Percentiles rank a stretch among this genome's conserved stretches.
Evolutionary conservation across 2,113 vertebrate genomes (phyloP).

Genomic region (Channa argus): DNA sequence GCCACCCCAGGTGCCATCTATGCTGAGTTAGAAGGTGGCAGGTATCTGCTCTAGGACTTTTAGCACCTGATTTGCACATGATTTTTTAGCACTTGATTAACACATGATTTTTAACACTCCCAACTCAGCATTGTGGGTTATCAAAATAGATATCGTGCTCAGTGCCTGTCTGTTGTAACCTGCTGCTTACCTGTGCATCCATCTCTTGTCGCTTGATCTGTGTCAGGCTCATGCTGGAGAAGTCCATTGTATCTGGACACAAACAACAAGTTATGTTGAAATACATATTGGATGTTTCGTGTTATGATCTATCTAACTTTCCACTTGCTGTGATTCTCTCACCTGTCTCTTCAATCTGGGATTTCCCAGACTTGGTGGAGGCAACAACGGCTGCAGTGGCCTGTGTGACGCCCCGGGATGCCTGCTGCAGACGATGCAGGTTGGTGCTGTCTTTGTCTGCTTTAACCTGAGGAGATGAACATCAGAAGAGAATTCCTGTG

Average conservation of each 20-base stretch:
- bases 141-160: not conserved
- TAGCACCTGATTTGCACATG: not conserved
- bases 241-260: conserved; percentile 93
- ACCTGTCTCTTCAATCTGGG: conserved; percentile 95
- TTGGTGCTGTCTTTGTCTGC: conserved; percentile 94
- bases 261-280: too few relatives aligned
- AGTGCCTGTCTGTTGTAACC: too few relatives aligned
- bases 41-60: too few relatives aligned
- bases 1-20: too few relatives aligned
- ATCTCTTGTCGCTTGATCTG: conserved; percentile 99
- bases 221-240: conserved; percentile 94
- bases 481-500: too few relatives aligned
- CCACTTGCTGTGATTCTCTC: conserved; percentile 21
- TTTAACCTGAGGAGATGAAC: conserved; percentile 87
- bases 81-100: not conserved
- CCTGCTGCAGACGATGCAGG: conserved; percentile 89
- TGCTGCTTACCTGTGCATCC: conserved; percentile 92
- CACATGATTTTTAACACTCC: not conserved
- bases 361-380: conserved; percentile 93
- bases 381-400: conserved; percentile 92
- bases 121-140: not conserved
- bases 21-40: too few relatives aligned
- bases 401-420: conserved; percentile 92
- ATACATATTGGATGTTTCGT: not conserved
- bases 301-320: not conserved